These are phyloP conservation scores for Proales similis DNA, from an alignment of 1,140 invertebrate species.

Conservation along the genomic window DNA sequence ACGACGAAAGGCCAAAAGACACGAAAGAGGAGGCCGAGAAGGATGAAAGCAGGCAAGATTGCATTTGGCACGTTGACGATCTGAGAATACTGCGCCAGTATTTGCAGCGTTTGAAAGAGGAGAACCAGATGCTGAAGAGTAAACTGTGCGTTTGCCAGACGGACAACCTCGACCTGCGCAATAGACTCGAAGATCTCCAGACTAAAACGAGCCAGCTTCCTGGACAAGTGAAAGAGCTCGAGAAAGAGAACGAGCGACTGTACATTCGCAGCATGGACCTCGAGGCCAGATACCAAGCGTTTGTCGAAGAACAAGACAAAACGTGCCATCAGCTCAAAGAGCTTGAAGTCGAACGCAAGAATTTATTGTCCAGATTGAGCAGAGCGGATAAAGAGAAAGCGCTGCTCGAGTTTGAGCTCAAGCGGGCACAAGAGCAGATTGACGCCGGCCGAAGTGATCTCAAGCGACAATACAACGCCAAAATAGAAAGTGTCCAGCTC, in stretches of 20 bases:
- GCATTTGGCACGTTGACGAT: slow-evolving; percentile 23
- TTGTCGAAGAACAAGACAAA: slow-evolving; percentile 1
- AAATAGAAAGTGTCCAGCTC: slow-evolving; percentile 24
- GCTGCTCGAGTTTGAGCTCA: slow-evolving; percentile 7
- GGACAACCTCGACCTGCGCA: neutral
- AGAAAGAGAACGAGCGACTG: slow-evolving; percentile 27
- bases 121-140: slow-evolving; percentile 21
- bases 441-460: slow-evolving; percentile 4
- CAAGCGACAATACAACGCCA: slow-evolving; percentile 21
- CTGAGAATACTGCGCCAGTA: slow-evolving; percentile 12
- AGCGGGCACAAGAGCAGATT: neutral
- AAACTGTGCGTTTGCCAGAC: neutral
- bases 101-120: slow-evolving; percentile 19
- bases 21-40: neutral
- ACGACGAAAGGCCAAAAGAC: neutral
- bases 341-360: neutral
- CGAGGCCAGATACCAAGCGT: slow-evolving; percentile 7
- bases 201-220: slow-evolving; percentile 9
- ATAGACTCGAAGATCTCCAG: slow-evolving; percentile 12
- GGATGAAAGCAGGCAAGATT: neutral
- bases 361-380: neutral
- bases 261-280: slow-evolving; percentile 21
- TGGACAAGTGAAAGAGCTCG: slow-evolving; percentile 26
- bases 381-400: slow-evolving; percentile 5
- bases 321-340: neutral